Evolutionary conservation across 2,797 vertebrate species (phyloP), one percentile per base, ranked within the genome.

Genomic region (Pachyuromys duprasi): DNA sequence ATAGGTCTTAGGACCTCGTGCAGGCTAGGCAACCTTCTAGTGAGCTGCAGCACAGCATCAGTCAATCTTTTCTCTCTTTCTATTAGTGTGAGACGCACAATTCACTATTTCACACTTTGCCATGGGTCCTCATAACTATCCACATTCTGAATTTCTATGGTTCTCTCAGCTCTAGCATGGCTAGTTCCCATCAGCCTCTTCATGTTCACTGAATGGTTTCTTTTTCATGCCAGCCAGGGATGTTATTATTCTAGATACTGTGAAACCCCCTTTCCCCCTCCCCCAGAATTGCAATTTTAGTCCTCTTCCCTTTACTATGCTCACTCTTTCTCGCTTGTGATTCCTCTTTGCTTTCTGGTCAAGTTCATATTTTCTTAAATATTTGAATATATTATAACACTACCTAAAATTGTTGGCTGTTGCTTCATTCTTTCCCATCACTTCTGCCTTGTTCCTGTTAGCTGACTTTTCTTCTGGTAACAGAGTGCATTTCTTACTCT

Each of bases 341-440:
- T 60, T 94, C 8, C 14, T 80, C 74, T 26, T 87, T 74, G 86
- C 15, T 92, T 93, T 96, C 18, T 57, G 31, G 67, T 87, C 74
- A 93, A 70, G 49, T 91, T 96, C 14, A 33, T 94, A 67, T 91
- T 91, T 95, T 90, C 79, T 92, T 91, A 92, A 86, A 60, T 91
- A 70, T 89, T 82, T 95, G 53, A 81, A 53, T 12, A 33, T 87
- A 93, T 63, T 78, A 36, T 49, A 63, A 63, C 55, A 67, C 33
- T 90, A 62, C 6, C 5, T 82, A 93, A 90, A 96, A 24, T 91
- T 26, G 65, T 36, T 76, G n/a, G 18, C 39, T 89, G 17, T 76
- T 93, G 83, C 94, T 89, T 90, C 12, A 57, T 79, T 93, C 65
- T 94, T 94, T 72, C 74, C 8, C 81, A 18, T 81, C 28, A 69